Conservation (phyloP, 2,888 invertebrate species). For the Leptinotarsa rubiginosa region DNA sequence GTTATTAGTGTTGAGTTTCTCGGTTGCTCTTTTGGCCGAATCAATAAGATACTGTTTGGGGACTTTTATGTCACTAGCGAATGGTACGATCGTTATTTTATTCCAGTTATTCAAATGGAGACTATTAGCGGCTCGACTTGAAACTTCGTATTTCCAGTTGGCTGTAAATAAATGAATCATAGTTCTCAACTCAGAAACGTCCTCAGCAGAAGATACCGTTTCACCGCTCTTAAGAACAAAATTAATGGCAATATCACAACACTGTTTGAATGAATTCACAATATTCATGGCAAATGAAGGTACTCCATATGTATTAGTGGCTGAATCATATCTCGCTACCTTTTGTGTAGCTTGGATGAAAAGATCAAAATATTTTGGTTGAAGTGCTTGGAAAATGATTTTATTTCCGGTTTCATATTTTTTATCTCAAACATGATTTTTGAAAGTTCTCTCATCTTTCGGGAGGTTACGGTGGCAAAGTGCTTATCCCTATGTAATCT, state of each 20-base stretch:
- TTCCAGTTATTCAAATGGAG: constrained; percentile 42
- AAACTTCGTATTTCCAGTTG: constrained; percentile 39
- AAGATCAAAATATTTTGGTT: constrained; percentile 15
- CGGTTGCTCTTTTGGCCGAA: constrained; percentile 15
- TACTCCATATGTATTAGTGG: neutral
- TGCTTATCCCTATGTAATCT: constrained; percentile 39
- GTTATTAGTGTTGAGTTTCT: neutral
- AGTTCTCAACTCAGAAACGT: constrained; percentile 48
- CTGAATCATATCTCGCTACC: constrained; percentile 15
- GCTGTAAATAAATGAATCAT: constrained; percentile 45
- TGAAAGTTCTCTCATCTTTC: constrained; percentile 1
- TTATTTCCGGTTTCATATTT: neutral
- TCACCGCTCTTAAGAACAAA: constrained; percentile 31
- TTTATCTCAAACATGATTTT: neutral
- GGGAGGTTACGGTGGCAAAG: constrained; percentile 31
- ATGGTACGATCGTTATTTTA: constrained; percentile 40
- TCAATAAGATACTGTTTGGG: constrained; percentile 33
- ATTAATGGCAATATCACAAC: constrained; percentile 38
- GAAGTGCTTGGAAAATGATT: constrained; percentile 13
- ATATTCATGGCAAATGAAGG: constrained; percentile 12
- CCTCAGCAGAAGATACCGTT: constrained; percentile 26
- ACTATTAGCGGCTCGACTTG: constrained; percentile 34
- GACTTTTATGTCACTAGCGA: constrained; percentile 39
- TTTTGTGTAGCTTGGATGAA: constrained; percentile 18
- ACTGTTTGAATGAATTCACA: neutral